Evolutionary conservation across 2,888 invertebrate genomes (phyloP).

Genomic region (Galerucella nymphaeae): DNA sequence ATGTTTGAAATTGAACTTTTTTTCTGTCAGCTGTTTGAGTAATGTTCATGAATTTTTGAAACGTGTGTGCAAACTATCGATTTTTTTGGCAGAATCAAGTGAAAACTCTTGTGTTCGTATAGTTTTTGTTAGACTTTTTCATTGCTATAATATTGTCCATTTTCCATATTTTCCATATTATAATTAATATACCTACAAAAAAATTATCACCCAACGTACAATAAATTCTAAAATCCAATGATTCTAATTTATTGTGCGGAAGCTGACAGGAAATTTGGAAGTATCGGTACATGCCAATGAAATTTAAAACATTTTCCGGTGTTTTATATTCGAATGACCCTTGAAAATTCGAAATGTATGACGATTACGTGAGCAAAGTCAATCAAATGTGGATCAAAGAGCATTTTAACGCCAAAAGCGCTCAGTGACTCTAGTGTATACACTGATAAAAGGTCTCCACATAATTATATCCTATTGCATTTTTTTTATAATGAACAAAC

Average conservation of each 20-base stretch:
- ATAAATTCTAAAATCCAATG: neutral
- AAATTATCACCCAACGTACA: neutral
- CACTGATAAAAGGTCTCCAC: neutral
- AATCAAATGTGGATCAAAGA: neutral
- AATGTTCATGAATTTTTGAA: too few species aligned
- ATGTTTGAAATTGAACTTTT: too few species aligned
- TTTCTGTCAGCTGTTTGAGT: too few species aligned
- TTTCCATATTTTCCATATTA: too few species aligned
- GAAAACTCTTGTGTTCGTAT: too few species aligned
- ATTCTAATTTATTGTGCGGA: neutral
- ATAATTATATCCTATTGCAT: neutral
- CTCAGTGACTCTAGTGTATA: neutral
- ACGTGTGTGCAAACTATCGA: too few species aligned
- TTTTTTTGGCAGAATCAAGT: too few species aligned
- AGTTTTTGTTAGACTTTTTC: too few species aligned
- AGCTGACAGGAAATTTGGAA: neutral
- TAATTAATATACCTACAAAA: neutral
- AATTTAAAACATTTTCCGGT: constrained; percentile 5
- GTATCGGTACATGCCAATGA: constrained; percentile 4
- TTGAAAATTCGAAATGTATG: neutral
- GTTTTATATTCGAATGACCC: neutral
- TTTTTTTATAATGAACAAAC: neutral
- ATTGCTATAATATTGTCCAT: too few species aligned
- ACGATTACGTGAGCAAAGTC: constrained; percentile 1
- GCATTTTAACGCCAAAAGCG: neutral